phyloP scores from a whole-genome alignment of 2,113 vertebrate genomes.

The Suricata suricatta region DNA sequence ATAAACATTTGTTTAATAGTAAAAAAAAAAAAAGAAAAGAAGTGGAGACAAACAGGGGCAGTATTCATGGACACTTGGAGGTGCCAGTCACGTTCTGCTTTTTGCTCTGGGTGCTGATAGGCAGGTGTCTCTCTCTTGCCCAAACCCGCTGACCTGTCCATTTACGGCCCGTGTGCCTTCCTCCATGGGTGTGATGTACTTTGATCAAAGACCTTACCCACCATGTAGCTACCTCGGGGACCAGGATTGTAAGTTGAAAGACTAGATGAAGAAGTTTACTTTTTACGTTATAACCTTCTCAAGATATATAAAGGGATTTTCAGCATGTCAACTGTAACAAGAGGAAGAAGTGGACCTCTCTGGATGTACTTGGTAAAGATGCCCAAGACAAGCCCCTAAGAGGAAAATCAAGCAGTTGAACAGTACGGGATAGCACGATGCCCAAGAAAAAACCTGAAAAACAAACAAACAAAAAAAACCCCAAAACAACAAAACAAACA shows the following conservation, averaged over 20 bases:
- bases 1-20: too few species aligned
- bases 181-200: background rate
- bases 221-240: background rate
- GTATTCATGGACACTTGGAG: background rate
- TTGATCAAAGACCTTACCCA: background rate
- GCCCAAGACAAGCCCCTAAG: background rate
- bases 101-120: background rate
- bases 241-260: background rate
- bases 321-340: background rate
- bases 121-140: background rate
- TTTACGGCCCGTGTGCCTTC: background rate
- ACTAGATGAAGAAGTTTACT: background rate
- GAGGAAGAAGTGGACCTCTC: background rate
- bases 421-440: background rate
- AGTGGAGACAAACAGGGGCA: background rate
- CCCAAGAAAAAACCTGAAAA: background rate
- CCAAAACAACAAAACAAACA: too few species aligned
- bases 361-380: background rate
- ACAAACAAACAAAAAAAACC: too few species aligned
- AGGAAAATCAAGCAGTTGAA: background rate
- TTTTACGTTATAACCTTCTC: background rate
- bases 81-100: background rate
- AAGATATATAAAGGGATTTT: background rate
- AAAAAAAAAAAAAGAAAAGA: too few species aligned
- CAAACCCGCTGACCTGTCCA: background rate